Percentiles rank a stretch among this genome's conserved stretches.
Conservation (phyloP, 2,797 vertebrate genomes). For the Poecilia velifera region DNA sequence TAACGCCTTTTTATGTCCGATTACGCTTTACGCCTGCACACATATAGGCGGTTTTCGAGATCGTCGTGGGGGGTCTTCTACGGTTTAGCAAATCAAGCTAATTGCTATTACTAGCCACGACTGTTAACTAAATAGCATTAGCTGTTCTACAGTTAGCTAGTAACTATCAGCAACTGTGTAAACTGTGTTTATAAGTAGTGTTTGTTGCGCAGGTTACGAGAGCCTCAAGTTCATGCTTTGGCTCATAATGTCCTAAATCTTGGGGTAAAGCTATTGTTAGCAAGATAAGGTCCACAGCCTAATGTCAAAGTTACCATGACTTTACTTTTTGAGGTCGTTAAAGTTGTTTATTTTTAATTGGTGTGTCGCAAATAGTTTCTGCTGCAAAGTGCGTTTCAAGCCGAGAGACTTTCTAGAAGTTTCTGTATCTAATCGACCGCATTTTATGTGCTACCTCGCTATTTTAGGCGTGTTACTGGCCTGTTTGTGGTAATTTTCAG, state of each 20-base stretch:
- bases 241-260: too few relatives aligned
- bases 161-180: neutral
- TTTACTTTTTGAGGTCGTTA: constrained; percentile 38
- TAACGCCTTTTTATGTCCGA: neutral
- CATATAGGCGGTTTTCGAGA: neutral
- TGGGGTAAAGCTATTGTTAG: neutral
- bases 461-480: neutral
- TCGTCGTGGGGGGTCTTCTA: neutral
- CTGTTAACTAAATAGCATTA: neutral
- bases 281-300: neutral
- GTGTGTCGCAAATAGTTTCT: too few relatives aligned
- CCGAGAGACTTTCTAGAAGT: constrained; percentile 43
- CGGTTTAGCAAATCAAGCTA: neutral
- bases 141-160: constrained; percentile 18
- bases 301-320: constrained; percentile 24
- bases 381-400: neutral
- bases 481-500: constrained; percentile 11
- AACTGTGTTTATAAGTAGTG: neutral
- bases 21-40: neutral
- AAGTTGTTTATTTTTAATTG: neutral
- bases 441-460: constrained; percentile 2
- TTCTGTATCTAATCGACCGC: constrained; percentile 15
- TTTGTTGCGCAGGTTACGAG: neutral
- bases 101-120: neutral
- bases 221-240: neutral